Percentiles rank a stretch among this genome's conserved stretches.
Evolutionary conservation across 2,113 vertebrate genomes (phyloP).

Genomic region (Podiceps cristatus): DNA sequence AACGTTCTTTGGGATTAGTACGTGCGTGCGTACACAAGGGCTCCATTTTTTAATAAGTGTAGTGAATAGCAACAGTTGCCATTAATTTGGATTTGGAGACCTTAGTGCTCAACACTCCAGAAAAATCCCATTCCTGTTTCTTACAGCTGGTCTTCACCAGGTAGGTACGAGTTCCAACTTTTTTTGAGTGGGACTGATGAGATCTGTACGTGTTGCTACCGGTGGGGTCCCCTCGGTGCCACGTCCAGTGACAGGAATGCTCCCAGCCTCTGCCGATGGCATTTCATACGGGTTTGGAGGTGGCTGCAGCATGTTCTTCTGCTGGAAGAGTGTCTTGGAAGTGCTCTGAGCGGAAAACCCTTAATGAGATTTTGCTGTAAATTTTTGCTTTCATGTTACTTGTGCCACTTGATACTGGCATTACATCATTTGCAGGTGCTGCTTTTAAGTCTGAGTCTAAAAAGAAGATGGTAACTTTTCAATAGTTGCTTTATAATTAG

Average conservation of each 20-base stretch:
- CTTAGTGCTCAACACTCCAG: neutral
- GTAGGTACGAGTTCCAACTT: neutral
- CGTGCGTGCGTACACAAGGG: neutral
- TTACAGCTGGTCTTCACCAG: neutral
- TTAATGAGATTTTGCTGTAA: neutral
- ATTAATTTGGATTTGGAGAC: neutral
- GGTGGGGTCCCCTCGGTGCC: neutral
- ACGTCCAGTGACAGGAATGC: neutral
- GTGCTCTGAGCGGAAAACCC: neutral
- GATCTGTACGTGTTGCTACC: rapidly evolving
- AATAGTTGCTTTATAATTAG: neutral
- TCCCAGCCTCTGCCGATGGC: neutral
- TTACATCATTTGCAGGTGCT: neutral
- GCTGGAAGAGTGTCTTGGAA: neutral
- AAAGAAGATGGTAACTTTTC: neutral
- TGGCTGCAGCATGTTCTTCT: neutral
- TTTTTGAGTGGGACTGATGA: neutral
- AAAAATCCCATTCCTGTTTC: neutral
- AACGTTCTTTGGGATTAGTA: neutral
- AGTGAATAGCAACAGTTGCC: neutral
- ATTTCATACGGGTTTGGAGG: neutral
- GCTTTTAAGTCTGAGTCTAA: neutral
- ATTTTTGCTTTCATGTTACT: neutral
- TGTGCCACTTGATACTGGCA: neutral
- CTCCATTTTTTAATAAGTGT: neutral